These are phyloP conservation scores for Strongylocentrotus purpuratus DNA, from an alignment of 35 echinoderm and acorn worm genomes.

Conservation along the genomic window DNA sequence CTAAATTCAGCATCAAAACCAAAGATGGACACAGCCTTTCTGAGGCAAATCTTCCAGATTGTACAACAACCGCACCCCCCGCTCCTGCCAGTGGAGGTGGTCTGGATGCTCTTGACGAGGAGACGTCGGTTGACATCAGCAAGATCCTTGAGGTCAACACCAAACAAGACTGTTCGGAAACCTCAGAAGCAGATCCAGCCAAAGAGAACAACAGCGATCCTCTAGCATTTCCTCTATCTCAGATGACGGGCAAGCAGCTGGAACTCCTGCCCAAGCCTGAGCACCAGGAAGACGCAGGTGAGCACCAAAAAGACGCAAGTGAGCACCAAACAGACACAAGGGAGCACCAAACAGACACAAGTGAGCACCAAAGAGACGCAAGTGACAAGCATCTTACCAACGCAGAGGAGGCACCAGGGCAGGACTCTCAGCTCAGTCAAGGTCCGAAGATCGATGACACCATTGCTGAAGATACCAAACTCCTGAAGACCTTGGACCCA, in stretches of 20 bases:
- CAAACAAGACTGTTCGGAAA: neutral
- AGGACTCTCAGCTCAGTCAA: no score
- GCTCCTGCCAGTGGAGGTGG: neutral
- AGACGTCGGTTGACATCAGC: neutral
- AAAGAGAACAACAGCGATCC: neutral
- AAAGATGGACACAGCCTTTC: slow-evolving; percentile 27
- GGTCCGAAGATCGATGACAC: neutral
- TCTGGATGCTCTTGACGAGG: slow-evolving; percentile 15
- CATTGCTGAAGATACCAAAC: neutral
- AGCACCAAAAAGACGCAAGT: no score
- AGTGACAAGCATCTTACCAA: neutral
- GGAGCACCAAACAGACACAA: neutral
- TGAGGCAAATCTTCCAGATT: neutral
- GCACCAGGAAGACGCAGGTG: neutral
- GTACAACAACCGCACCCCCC: neutral
- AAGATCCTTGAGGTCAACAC: slow-evolving; percentile 34
- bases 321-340: neutral
- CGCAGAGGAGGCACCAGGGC: neutral
- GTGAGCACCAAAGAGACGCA: neutral
- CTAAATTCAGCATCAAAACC: slow-evolving; percentile 37
- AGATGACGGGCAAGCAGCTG: slow-evolving; percentile 40
- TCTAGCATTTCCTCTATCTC: slow-evolving; percentile 27
- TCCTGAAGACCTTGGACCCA: neutral
- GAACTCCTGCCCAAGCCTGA: neutral
- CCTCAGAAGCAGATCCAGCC: neutral